Conservation (phyloP, 2,888 invertebrate species). For the Xestia c-nigrum region DNA sequence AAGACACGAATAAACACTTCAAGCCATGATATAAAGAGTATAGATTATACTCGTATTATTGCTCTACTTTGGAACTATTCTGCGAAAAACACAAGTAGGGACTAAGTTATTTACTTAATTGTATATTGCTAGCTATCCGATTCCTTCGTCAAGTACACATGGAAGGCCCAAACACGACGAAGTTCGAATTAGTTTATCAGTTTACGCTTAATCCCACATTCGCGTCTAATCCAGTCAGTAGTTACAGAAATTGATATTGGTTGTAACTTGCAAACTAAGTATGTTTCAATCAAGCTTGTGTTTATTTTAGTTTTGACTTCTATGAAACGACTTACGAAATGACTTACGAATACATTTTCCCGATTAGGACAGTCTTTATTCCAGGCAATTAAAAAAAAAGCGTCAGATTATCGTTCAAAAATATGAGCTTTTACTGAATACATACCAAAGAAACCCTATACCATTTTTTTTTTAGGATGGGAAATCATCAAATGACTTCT, state of each 20-base stretch:
- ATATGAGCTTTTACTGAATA: too few species aligned
- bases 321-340: background rate
- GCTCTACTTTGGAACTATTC: slow-evolving; percentile 20
- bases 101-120: slow-evolving; percentile 1
- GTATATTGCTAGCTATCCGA: slow-evolving; percentile 14
- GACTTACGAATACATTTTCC: background rate
- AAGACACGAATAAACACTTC: background rate
- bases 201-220: slow-evolving; percentile 43
- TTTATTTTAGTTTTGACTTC: background rate
- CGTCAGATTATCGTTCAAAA: too few species aligned
- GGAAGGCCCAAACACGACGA: slow-evolving; percentile 20
- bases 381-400: too few species aligned
- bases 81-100: slow-evolving; percentile 10
- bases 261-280: slow-evolving; percentile 22
- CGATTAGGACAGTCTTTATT: too few species aligned
- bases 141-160: slow-evolving; percentile 5
- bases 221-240: slow-evolving; percentile 34
- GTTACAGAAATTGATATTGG: slow-evolving; percentile 50
- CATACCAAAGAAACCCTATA: too few species aligned
- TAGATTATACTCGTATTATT: background rate
- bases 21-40: background rate
- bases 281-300: slow-evolving; percentile 7
- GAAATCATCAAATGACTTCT: too few species aligned
- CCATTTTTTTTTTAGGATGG: too few species aligned
- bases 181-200: slow-evolving; percentile 54